Conservation (phyloP, 2,797 vertebrate genomes). For the Mus caroli region DNA sequence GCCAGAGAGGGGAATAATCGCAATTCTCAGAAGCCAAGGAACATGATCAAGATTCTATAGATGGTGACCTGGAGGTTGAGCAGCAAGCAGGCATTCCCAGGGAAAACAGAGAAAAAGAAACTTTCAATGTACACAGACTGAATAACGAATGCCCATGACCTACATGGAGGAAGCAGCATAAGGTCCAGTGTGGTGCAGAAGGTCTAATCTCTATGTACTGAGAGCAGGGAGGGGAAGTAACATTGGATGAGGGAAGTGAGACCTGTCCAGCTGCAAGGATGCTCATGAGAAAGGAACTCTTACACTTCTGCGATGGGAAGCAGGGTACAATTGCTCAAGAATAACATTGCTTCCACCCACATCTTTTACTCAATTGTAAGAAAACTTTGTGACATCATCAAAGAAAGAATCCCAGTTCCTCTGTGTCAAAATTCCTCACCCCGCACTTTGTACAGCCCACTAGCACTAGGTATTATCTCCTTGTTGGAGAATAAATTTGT, state of each 20-base stretch:
- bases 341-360: not conserved
- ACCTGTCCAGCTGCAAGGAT: not conserved
- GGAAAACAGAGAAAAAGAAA: not conserved
- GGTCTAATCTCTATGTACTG: not conserved
- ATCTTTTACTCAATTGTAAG: not conserved
- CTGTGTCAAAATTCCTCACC: not conserved
- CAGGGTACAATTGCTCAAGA: fast-evolving
- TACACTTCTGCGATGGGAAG: not conserved
- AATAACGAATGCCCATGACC: not conserved
- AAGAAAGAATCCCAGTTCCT: not conserved
- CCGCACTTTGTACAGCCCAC: fast-evolving
- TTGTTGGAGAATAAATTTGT: not conserved
- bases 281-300: no score
- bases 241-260: not conserved
- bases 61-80: no score
- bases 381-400: not conserved
- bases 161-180: fast-evolving
- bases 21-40: not conserved
- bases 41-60: not conserved
- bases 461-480: no score
- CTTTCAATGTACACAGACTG: fast-evolving
- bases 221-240: fast-evolving
- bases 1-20: fast-evolving
- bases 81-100: not conserved
- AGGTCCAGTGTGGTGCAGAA: no score